Percentiles rank a stretch among this genome's conserved stretches.
Conservation (phyloP, 1,140 invertebrate genomes). For the roundworm (Caenorhabditis elegans) region DNA sequence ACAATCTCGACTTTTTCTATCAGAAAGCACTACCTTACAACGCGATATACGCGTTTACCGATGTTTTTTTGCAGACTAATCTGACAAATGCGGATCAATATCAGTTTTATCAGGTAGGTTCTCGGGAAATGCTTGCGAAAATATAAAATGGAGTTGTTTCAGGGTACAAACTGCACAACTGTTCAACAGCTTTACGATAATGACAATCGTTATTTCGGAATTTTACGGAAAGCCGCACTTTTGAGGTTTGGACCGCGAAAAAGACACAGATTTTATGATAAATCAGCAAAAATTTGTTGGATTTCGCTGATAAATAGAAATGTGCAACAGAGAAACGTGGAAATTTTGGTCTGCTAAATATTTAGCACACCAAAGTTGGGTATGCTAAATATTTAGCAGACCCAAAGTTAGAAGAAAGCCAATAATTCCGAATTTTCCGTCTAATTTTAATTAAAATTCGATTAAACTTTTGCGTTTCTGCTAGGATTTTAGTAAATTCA, state of each 20-base stretch:
- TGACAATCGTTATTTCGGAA: slow-evolving; percentile 43
- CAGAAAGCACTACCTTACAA: background rate
- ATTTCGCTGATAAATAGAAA: too few species aligned
- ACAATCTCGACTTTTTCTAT: slow-evolving; percentile 11
- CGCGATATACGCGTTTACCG: slow-evolving; percentile 28
- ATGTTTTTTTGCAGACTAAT: slow-evolving; percentile 34
- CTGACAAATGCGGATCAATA: slow-evolving; percentile 26
- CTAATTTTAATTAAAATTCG: too few species aligned
- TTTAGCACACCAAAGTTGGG: too few species aligned
- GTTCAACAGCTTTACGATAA: slow-evolving; percentile 13
- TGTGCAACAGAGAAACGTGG: too few species aligned
- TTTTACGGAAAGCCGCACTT: slow-evolving; percentile 29
- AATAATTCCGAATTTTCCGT: too few species aligned
- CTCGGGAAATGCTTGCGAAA: background rate
- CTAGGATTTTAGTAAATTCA: too few species aligned
- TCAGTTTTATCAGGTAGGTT: slow-evolving; percentile 38
- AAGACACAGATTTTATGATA: too few species aligned
- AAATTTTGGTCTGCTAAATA: too few species aligned
- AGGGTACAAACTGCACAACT: slow-evolving; percentile 38
- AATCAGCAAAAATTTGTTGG: too few species aligned
- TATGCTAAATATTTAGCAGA: too few species aligned
- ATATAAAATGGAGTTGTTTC: background rate
- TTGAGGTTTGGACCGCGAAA: background rate
- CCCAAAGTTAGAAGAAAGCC: too few species aligned
- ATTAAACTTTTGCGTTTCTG: too few species aligned